Evolutionary conservation across 2,797 vertebrate genomes (phyloP).

Genomic region (Ctenochaetus hawaiiensis): DNA sequence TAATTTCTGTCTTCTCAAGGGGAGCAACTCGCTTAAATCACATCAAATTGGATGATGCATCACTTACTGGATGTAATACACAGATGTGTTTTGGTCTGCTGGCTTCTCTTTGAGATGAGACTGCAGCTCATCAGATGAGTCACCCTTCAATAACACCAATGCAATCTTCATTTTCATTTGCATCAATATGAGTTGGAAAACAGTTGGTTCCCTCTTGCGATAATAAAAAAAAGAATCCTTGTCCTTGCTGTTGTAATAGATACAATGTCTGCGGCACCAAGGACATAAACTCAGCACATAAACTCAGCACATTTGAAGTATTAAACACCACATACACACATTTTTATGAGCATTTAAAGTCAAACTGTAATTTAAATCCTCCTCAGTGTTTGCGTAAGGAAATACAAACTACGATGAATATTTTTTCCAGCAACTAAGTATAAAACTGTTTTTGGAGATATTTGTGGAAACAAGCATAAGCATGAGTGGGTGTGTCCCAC

Average conservation of each 20-base stretch:
- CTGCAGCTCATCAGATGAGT: constrained; percentile 59
- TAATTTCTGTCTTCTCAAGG: constrained; percentile 56
- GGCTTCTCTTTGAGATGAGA: constrained; percentile 44
- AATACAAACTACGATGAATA: not conserved
- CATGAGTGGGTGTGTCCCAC: no score
- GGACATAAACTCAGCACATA: constrained; percentile 10
- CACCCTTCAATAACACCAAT: constrained; percentile 65
- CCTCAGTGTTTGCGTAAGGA: not conserved
- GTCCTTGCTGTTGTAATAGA: constrained; percentile 1
- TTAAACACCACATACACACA: not conserved
- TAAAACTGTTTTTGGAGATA: not conserved
- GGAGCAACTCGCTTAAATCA: constrained; percentile 63
- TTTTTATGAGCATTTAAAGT: constrained; percentile 11
- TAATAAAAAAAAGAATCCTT: not conserved
- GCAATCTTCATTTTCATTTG: constrained; percentile 60
- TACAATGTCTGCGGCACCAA: constrained; percentile 3
- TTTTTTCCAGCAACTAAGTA: no score
- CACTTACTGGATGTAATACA: constrained; percentile 63
- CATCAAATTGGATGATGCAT: constrained; percentile 64
- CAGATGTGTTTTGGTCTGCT: constrained; percentile 59
- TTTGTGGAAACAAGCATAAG: not conserved
- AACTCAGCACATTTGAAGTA: not conserved
- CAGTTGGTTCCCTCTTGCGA: constrained; percentile 7
- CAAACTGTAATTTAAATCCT: not conserved
- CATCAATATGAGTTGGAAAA: constrained; percentile 38